Evolutionary conservation across 2,888 invertebrate species (phyloP).

Genomic region (Ormyrus thymus): DNA sequence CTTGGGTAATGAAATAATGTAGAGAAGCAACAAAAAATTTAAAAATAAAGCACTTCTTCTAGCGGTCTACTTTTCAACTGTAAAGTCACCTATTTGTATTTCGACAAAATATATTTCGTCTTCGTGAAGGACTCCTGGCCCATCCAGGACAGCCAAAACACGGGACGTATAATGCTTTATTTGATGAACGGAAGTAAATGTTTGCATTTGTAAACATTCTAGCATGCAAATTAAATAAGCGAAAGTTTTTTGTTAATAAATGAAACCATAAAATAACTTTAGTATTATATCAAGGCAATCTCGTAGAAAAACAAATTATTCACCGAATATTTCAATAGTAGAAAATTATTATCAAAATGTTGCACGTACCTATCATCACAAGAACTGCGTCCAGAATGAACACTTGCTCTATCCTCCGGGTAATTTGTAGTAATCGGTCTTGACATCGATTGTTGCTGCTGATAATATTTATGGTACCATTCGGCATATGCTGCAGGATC

Average conservation of each 20-base stretch:
- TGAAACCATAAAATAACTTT: constrained; percentile 5
- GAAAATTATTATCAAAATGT: neutral
- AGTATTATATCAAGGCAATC: no score
- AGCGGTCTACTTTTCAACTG: constrained; percentile 47
- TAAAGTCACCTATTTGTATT: constrained; percentile 69
- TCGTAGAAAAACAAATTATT: neutral
- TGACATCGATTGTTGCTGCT: constrained; percentile 65
- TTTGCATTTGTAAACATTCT: constrained; percentile 69
- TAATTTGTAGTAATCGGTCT: constrained; percentile 67
- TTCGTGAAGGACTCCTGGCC: constrained; percentile 64
- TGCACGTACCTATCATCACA: constrained; percentile 80
- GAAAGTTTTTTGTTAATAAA: constrained; percentile 41
- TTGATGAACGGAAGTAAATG: constrained; percentile 69
- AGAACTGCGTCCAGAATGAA: constrained; percentile 90
- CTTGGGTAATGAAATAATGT: neutral
- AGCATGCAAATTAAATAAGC: constrained; percentile 68
- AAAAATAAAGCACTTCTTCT: constrained; percentile 23
- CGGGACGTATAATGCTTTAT: constrained; percentile 70
- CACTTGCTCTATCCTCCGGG: constrained; percentile 84
- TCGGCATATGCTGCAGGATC: constrained; percentile 88
- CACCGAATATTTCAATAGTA: neutral
- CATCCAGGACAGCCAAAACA: constrained; percentile 69
- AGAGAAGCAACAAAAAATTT: constrained; percentile 7
- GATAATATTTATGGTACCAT: constrained; percentile 85
- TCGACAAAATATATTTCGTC: constrained; percentile 64